Evolutionary conservation across 1,140 invertebrate species (phyloP).

Genomic region (Cydia fagiglandana): DNA sequence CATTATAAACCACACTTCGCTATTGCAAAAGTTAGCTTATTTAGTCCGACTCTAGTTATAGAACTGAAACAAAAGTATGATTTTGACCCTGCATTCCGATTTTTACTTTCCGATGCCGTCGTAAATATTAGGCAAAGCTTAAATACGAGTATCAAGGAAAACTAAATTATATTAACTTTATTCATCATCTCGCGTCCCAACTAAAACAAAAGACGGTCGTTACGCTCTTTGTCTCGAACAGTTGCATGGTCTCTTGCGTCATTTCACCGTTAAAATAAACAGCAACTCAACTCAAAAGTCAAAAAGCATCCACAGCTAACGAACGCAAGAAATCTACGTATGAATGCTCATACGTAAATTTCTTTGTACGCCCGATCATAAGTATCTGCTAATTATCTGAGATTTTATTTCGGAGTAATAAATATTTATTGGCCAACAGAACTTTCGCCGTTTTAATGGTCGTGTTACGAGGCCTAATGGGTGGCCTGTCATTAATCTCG

Average conservation of each 20-base stretch:
- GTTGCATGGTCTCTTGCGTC: neutral
- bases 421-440: neutral
- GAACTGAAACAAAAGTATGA: too few relatives aligned
- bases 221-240: neutral
- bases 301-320: neutral
- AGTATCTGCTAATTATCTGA: slow-evolving; percentile 3
- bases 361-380: neutral
- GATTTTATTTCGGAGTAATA: slow-evolving; percentile 16
- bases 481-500: neutral
- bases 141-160: too few relatives aligned
- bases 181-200: neutral
- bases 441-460: neutral
- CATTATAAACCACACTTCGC: too few relatives aligned
- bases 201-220: neutral
- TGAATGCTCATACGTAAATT: slow-evolving; percentile 18
- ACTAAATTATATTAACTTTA: too few relatives aligned
- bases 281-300: neutral
- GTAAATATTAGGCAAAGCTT: too few relatives aligned
- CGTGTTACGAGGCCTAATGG: neutral
- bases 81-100: too few relatives aligned
- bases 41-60: too few relatives aligned
- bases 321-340: too few relatives aligned
- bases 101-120: too few relatives aligned
- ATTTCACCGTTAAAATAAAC: neutral
- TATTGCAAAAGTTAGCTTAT: too few relatives aligned